A percentile compares a stretch with the other conserved stretches of the same genome.
Conservation (phyloP, 2,888 invertebrate genomes). For the Ptilodon capucinus region DNA sequence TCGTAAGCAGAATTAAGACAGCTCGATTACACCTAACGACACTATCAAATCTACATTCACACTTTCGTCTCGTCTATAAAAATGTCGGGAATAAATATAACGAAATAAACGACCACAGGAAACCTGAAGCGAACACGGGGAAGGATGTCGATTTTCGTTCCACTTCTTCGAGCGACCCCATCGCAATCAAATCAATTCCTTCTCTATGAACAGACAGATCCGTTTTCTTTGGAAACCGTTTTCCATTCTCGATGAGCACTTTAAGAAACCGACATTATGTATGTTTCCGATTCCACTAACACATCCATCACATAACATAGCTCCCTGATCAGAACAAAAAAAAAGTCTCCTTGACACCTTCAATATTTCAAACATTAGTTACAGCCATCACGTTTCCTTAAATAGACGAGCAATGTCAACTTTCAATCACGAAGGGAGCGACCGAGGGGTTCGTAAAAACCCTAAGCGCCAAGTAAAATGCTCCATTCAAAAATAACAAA, state of each 20-base stretch:
- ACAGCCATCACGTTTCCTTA: conserved; percentile 20
- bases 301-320: not conserved
- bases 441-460: conserved; percentile 30
- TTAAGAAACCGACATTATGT: not conserved
- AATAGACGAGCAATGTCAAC: conserved; percentile 38
- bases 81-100: conserved; percentile 13
- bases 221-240: not conserved
- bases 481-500: conserved; percentile 44
- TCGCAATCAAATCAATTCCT: not conserved
- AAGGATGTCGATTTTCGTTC: not conserved
- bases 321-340: not conserved
- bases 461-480: conserved; percentile 21
- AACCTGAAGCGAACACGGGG: not conserved
- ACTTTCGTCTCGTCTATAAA: conserved; percentile 10
- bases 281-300: not conserved
- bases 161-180: not conserved
- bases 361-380: conserved; percentile 22
- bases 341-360: conserved; percentile 6
- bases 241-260: not conserved
- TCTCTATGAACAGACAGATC: not conserved
- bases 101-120: not conserved
- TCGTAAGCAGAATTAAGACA: not conserved
- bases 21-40: conserved; percentile 11
- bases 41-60: not conserved
- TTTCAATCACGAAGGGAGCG: conserved; percentile 37